Conservation (phyloP, 1,140 invertebrate genomes). For the Rhyacophila brunnea region DNA sequence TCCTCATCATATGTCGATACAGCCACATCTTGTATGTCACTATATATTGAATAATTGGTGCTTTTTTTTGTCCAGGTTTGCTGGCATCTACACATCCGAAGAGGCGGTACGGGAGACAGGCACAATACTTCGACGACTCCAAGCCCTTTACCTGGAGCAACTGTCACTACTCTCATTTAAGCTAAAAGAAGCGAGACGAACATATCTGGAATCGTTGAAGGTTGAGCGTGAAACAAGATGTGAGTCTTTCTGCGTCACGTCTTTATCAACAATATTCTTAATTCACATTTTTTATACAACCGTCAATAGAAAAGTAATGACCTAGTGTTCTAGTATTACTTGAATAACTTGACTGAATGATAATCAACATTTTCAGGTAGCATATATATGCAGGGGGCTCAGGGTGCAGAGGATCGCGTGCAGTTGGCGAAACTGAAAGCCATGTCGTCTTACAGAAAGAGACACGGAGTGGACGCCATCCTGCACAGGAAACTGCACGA, state of each 20-base stretch:
- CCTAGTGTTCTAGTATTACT: no score
- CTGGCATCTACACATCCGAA: slow-evolving; percentile 83
- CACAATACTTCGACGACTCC: slow-evolving; percentile 74
- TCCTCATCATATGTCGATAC: no score
- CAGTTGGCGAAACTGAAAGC: slow-evolving; percentile 80
- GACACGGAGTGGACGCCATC: slow-evolving; percentile 76
- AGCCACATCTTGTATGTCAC: no score
- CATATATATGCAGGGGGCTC: slow-evolving; percentile 69
- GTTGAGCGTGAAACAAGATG: slow-evolving; percentile 79
- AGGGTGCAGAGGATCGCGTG: slow-evolving; percentile 67
- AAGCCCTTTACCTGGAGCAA: slow-evolving; percentile 81
- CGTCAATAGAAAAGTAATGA: no score
- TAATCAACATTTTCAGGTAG: slow-evolving; percentile 63
- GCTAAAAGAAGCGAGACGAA: slow-evolving; percentile 69
- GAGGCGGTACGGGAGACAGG: slow-evolving; percentile 77
- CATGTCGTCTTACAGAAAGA: slow-evolving; percentile 69
- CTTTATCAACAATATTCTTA: no score
- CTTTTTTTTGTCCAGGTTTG: slow-evolving; percentile 61
- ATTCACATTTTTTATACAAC: no score
- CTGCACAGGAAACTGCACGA: slow-evolving; percentile 78
- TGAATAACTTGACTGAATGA: no score
- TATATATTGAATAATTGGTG: no score
- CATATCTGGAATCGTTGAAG: slow-evolving; percentile 72
- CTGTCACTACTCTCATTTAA: slow-evolving; percentile 72
- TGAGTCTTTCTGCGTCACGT: slow-evolving; percentile 49